Evolutionary conservation across 2,113 vertebrate genomes (phyloP).

Genomic region (Campylomormyrus tamandua): DNA sequence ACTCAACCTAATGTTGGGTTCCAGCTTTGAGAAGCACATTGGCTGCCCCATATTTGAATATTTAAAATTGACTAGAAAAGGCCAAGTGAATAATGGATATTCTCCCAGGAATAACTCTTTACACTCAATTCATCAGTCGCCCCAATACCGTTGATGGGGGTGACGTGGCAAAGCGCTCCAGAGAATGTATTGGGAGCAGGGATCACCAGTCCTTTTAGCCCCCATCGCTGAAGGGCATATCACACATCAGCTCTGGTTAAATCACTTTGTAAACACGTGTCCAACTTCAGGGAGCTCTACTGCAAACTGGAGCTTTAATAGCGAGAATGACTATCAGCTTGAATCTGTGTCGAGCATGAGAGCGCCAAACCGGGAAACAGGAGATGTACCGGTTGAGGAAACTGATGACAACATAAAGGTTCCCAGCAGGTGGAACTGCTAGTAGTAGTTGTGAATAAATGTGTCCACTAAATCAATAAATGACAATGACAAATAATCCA

Average conservation of each 20-base stretch:
- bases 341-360: neutral
- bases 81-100: neutral
- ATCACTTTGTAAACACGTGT: neutral
- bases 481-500: neutral
- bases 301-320: rapidly evolving
- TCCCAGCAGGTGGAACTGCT: neutral
- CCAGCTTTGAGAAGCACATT: neutral
- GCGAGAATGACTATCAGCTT: neutral
- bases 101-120: neutral
- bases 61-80: conserved; percentile 3
- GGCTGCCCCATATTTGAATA: neutral
- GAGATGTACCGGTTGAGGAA: neutral
- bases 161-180: neutral
- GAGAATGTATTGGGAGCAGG: neutral
- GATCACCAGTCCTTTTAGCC: conserved; percentile 3
- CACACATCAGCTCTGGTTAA: conserved; percentile 2
- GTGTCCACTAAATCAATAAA: neutral
- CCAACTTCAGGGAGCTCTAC: conserved; percentile 31
- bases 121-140: neutral
- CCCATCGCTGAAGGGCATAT: neutral
- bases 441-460: neutral
- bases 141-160: neutral
- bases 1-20: neutral
- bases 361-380: neutral
- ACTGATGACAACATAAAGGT: neutral